Conservation (phyloP, 1,140 invertebrate species). For the Caenorhabditis elegans region DNA sequence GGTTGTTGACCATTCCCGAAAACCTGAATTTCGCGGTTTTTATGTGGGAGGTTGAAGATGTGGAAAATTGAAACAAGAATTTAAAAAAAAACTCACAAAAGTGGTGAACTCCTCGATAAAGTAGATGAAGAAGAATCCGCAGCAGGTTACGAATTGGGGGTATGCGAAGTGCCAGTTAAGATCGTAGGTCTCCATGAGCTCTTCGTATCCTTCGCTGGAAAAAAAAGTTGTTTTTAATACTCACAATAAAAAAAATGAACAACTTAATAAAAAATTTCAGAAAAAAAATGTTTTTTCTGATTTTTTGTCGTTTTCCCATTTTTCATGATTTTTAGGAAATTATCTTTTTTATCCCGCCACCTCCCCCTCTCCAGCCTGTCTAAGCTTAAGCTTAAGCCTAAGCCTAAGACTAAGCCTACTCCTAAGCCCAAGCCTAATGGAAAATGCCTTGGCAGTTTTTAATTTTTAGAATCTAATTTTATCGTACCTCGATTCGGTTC, state of each 20-base stretch:
- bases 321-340: no score
- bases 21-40: constrained; percentile 56
- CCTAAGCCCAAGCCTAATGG: no score
- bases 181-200: background rate
- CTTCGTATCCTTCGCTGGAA: constrained; percentile 49
- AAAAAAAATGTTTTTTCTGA: no score
- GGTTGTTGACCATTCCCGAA: constrained; percentile 43
- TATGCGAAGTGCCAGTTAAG: constrained; percentile 55
- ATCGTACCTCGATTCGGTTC: no score
- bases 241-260: no score
- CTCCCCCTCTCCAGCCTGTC: no score
- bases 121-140: constrained; percentile 65
- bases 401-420: no score
- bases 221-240: background rate
- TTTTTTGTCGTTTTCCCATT: no score
- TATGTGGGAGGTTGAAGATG: constrained; percentile 36
- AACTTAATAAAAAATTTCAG: background rate
- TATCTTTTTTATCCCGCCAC: no score
- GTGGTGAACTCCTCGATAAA: constrained; percentile 46
- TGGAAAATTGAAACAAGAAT: background rate
- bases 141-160: constrained; percentile 60
- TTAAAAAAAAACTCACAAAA: background rate
- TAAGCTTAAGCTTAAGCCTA: no score
- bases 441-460: no score
- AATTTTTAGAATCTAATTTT: no score